Evolutionary conservation across 2,888 invertebrate species (phyloP).

Genomic region (Coleophora deauratella): DNA sequence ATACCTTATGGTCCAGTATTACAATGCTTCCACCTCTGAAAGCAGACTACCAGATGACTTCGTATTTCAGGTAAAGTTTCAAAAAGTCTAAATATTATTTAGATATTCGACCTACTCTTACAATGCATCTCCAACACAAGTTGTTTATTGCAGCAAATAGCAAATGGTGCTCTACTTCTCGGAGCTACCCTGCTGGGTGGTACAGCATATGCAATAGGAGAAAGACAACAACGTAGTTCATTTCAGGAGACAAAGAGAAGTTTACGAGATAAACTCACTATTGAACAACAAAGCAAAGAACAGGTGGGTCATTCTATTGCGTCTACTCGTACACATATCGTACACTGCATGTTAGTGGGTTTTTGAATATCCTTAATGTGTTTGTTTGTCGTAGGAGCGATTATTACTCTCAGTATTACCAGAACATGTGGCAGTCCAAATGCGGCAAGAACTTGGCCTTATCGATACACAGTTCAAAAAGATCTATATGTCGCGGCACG

Average conservation of each 20-base stretch:
- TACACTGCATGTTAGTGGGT: too few species aligned
- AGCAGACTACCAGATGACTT: constrained; percentile 49
- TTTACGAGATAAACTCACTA: constrained; percentile 91
- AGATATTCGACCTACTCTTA: too few species aligned
- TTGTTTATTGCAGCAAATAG: constrained; percentile 74
- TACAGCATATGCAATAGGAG: constrained; percentile 77
- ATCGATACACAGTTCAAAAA: constrained; percentile 97
- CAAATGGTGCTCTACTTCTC: constrained; percentile 80
- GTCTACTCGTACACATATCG: too few species aligned
- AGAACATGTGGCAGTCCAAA: constrained; percentile 96
- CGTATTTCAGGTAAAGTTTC: constrained; percentile 40
- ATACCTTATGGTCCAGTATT: constrained; percentile 52
- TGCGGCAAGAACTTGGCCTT: constrained; percentile 94
- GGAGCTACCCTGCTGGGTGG: constrained; percentile 84
- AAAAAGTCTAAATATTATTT: neutral
- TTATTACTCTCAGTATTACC: constrained; percentile 94
- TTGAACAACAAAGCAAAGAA: constrained; percentile 95
- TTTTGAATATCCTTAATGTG: too few species aligned
- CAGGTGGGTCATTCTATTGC: constrained; percentile 75
- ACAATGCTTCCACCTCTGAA: constrained; percentile 44
- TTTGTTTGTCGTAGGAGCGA: constrained; percentile 88
- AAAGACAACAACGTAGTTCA: constrained; percentile 90
- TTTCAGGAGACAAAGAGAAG: constrained; percentile 94
- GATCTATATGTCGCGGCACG: constrained; percentile 97
- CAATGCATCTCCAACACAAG: neutral